phyloP scores from a whole-genome alignment of 2,888 invertebrate genomes.

The Callyntrura guangdongensis region DNA sequence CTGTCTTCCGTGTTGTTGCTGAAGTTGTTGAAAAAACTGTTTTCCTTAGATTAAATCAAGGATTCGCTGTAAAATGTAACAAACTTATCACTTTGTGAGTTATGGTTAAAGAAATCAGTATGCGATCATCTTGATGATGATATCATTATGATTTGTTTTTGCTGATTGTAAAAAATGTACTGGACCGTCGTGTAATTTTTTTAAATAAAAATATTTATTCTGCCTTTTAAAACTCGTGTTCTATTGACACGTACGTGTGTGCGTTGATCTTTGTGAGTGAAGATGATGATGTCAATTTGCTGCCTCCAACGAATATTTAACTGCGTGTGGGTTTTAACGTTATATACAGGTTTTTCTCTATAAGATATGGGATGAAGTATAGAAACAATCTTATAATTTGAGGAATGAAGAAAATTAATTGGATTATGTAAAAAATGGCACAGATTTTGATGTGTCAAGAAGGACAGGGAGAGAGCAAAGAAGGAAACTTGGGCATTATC shows the following conservation, averaged over 20 bases:
- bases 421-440: conserved; percentile 71
- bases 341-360: too few species aligned
- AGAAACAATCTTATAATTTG: conserved; percentile 46
- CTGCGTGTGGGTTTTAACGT: conserved; percentile 37
- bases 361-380: too few species aligned
- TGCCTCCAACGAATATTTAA: conserved; percentile 17
- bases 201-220: not conserved
- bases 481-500: conserved; percentile 52
- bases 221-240: too few species aligned
- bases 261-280: not conserved
- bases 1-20: too few species aligned
- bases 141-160: too few species aligned
- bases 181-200: not conserved
- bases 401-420: conserved; percentile 71
- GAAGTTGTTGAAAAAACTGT: too few species aligned
- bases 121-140: too few species aligned
- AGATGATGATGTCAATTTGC: conserved; percentile 52
- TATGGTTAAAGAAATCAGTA: too few species aligned
- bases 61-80: not conserved
- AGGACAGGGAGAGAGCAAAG: conserved; percentile 33
- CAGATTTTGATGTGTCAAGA: conserved; percentile 34
- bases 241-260: too few species aligned
- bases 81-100: too few species aligned
- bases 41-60: not conserved
- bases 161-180: too few species aligned